phyloP scores from a whole-genome alignment of 2,888 invertebrate genomes.

The Melanophora roralis region DNA sequence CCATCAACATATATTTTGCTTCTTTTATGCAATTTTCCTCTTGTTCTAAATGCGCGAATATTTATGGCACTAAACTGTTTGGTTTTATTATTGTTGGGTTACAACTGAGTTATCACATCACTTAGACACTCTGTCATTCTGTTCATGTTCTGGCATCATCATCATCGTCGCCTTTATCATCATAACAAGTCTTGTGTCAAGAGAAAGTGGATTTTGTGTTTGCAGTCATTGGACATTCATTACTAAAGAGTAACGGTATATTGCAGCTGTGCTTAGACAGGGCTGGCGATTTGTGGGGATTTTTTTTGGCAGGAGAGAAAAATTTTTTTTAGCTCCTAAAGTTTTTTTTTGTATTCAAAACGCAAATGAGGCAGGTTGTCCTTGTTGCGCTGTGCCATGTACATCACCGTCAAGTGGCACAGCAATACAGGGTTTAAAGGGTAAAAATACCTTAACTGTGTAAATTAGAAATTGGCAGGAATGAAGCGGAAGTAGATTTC shows the following conservation, averaged over 20 bases:
- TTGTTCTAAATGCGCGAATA: constrained; percentile 63
- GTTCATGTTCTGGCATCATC: constrained; percentile 52
- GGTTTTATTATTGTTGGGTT: constrained; percentile 57
- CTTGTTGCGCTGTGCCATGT: too few relatives aligned
- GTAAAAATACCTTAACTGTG: too few relatives aligned
- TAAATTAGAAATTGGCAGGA: too few relatives aligned
- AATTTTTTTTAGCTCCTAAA: too few relatives aligned
- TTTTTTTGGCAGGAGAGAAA: too few relatives aligned
- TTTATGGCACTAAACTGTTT: constrained; percentile 56
- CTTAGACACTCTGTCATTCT: constrained; percentile 64
- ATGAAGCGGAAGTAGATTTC: too few relatives aligned
- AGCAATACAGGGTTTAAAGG: too few relatives aligned
- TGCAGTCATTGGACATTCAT: constrained; percentile 26
- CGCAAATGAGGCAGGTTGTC: too few relatives aligned
- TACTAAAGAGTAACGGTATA: constrained; percentile 12
- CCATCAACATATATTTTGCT: background rate
- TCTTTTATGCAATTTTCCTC: constrained; percentile 50
- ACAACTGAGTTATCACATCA: constrained; percentile 69
- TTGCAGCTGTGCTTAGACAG: constrained; percentile 48
- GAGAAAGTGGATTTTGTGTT: constrained; percentile 48
- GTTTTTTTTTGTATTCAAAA: too few relatives aligned
- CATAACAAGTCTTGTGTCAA: constrained; percentile 48
- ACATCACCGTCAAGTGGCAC: too few relatives aligned
- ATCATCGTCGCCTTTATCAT: constrained; percentile 45
- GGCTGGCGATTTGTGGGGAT: constrained; percentile 56